Percentiles rank a stretch among this genome's conserved stretches.
Evolutionary conservation across 2,113 vertebrate genomes (phyloP).

Genomic region (Galeopterus variegatus): DNA sequence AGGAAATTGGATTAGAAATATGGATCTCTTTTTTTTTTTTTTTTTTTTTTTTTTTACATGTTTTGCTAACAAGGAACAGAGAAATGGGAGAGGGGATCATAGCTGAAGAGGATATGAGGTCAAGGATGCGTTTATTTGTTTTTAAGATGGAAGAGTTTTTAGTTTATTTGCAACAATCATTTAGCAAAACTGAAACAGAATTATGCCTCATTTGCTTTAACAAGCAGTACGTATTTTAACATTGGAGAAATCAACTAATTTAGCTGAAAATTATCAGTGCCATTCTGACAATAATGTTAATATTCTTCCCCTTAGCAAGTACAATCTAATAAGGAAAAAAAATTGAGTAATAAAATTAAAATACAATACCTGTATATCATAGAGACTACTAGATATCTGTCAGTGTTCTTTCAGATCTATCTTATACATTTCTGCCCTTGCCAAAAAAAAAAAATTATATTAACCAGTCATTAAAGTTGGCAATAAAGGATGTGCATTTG

Average conservation of each 20-base stretch:
- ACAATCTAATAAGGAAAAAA: neutral
- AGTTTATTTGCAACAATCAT: neutral
- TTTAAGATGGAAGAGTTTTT: neutral
- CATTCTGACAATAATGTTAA: neutral
- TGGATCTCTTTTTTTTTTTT: neutral
- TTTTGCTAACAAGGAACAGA: neutral
- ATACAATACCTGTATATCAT: neutral
- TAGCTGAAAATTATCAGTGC: conserved; percentile 16
- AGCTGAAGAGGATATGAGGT: neutral
- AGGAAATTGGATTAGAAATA: neutral
- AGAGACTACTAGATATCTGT: neutral
- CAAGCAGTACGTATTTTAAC: neutral
- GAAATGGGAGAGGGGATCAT: accelerated
- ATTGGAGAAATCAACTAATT: conserved; percentile 40
- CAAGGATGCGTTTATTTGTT: neutral
- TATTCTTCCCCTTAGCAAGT: neutral
- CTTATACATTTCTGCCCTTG: neutral
- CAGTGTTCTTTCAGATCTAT: neutral
- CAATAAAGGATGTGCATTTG: neutral
- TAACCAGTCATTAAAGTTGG: neutral
- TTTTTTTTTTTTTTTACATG: no score
- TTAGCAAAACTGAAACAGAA: neutral
- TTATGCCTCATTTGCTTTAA: neutral
- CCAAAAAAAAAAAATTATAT: neutral
- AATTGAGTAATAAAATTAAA: conserved; percentile 11